Conservation (phyloP, 92 coral and sea anemone genomes). For the Virgularia gustaviana region DNA sequence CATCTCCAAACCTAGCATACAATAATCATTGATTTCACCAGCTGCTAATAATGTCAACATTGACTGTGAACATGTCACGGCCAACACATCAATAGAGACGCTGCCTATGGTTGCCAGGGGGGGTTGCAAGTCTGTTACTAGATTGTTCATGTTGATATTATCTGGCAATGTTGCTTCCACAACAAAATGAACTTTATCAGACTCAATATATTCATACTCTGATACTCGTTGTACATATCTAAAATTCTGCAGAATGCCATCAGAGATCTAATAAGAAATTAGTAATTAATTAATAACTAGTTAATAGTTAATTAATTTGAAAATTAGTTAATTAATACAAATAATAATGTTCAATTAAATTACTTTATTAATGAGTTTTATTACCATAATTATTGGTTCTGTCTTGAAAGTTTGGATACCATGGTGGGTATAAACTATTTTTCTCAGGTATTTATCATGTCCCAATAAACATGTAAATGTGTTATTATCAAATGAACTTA, state of each 20-base stretch:
- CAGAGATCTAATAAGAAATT: not conserved
- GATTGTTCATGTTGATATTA: not conserved
- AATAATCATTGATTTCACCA: not conserved
- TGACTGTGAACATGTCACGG: not conserved
- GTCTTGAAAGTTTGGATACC: not conserved
- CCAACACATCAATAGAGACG: not conserved
- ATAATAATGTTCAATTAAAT: not conserved
- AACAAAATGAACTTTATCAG: not conserved
- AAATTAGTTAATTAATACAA: not conserved
- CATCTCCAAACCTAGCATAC: not conserved
- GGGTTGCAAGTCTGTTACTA: not conserved
- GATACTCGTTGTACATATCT: not conserved
- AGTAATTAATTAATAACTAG: not conserved
- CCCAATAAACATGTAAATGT: no score
- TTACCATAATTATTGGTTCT: not conserved
- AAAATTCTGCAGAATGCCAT: not conserved
- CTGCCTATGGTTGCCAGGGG: not conserved
- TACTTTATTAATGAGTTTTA: not conserved
- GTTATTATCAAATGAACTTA: not conserved
- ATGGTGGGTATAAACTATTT: not conserved
- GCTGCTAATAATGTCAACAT: not conserved
- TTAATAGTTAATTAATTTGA: not conserved
- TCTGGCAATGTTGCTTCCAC: not conserved
- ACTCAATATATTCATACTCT: not conserved
- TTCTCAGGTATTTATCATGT: not conserved